These are phyloP conservation scores for Microtus pennsylvanicus DNA, from an alignment of 2,113 vertebrate genomes.

Conservation along the genomic window DNA sequence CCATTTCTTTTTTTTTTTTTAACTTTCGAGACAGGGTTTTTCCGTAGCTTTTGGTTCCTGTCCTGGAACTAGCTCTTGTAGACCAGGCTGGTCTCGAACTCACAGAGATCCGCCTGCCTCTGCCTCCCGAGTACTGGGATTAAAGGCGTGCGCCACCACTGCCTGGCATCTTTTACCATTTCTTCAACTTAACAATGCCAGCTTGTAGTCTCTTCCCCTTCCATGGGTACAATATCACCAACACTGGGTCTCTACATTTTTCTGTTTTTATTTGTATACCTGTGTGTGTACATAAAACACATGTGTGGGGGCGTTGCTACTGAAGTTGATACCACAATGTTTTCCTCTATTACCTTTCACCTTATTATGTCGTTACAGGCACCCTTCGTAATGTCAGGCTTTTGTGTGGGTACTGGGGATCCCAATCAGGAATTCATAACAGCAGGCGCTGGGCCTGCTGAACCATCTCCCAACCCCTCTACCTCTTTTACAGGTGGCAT, in stretches of 20 bases:
- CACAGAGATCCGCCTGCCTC: too few relatives aligned
- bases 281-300: background rate
- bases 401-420: background rate
- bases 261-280: background rate
- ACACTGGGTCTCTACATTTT: background rate
- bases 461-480: background rate
- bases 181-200: background rate
- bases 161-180: background rate
- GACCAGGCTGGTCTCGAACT: too few relatives aligned
- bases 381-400: background rate
- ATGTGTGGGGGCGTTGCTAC: background rate
- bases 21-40: too few relatives aligned
- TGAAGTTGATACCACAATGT: too few relatives aligned
- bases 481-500: background rate
- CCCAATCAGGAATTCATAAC: background rate
- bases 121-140: too few relatives aligned
- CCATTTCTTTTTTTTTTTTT: background rate
- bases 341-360: background rate
- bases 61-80: too few relatives aligned
- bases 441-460: too few relatives aligned
- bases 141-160: too few relatives aligned
- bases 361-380: background rate
- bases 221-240: background rate
- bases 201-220: too few relatives aligned
- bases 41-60: too few relatives aligned